These are phyloP conservation scores for Enteromius afrohamiltoni DNA, from an alignment of 2,797 vertebrate genomes.

Conservation along the genomic window DNA sequence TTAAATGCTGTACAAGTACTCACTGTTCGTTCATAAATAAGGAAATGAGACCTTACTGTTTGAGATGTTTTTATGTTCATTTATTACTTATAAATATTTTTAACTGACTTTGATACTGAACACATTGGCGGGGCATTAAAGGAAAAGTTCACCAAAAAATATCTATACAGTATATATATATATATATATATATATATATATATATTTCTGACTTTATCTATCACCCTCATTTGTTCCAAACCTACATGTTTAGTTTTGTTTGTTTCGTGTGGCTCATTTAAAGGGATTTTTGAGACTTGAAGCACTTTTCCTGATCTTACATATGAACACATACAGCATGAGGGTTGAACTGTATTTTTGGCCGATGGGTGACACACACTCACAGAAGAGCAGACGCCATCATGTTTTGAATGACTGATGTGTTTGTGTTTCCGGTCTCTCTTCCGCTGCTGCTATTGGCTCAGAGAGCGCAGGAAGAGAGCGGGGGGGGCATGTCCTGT, in stretches of 20 bases:
- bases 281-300: neutral
- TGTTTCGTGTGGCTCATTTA: neutral
- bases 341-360: neutral
- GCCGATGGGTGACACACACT: neutral
- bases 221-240: neutral
- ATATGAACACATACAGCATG: neutral
- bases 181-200: neutral
- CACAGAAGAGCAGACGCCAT: neutral
- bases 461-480: slow-evolving; percentile 70
- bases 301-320: slow-evolving; percentile 1
- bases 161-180: neutral
- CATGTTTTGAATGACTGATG: neutral
- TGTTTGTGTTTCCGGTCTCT: slow-evolving; percentile 51
- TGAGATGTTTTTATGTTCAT: slow-evolving; percentile 12
- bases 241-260: neutral
- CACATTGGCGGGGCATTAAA: slow-evolving; percentile 1
- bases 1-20: neutral
- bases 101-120: slow-evolving; percentile 29
- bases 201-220: neutral
- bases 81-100: slow-evolving; percentile 36
- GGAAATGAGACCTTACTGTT: neutral
- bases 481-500: slow-evolving; percentile 88
- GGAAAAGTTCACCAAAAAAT: neutral
- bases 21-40: neutral
- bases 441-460: slow-evolving; percentile 54